Percentiles rank a stretch among this genome's conserved stretches.
Evolutionary conservation across 2,113 vertebrate species (phyloP).

Genomic region (Tiliqua scincoides): DNA sequence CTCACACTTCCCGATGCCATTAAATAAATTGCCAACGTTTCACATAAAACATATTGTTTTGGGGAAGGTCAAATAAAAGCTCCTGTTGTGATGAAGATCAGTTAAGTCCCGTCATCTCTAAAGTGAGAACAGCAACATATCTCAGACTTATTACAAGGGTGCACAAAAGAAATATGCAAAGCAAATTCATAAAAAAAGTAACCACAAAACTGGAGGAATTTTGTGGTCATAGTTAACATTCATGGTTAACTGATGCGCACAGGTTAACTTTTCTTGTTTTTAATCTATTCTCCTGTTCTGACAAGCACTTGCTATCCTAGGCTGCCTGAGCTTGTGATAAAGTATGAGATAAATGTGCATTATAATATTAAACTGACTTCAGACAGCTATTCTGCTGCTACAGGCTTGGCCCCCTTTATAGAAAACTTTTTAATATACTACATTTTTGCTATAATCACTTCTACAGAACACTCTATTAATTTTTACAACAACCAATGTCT

Average conservation of each 20-base stretch:
- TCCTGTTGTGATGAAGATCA: conserved; percentile 8
- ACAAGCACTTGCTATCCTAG: not conserved
- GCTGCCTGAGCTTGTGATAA: not conserved
- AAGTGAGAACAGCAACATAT: not conserved
- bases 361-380: not conserved
- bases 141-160: not conserved
- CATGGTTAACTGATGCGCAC: not conserved
- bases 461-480: not conserved
- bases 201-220: not conserved
- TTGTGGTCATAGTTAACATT: not conserved
- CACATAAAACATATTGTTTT: conserved; percentile 1
- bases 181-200: not conserved
- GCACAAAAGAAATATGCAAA: not conserved
- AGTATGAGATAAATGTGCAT: not conserved
- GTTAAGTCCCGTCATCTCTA: conserved; percentile 2
- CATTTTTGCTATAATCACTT: not conserved
- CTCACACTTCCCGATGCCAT: not conserved
- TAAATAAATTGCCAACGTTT: not conserved
- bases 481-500: not conserved
- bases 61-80: not conserved
- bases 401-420: not conserved
- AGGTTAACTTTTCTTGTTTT: not conserved
- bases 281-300: not conserved
- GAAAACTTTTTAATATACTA: not conserved
- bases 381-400: not conserved